These are phyloP conservation scores for Talpa occidentalis DNA, from an alignment of 2,113 vertebrate species.

Conservation along the genomic window DNA sequence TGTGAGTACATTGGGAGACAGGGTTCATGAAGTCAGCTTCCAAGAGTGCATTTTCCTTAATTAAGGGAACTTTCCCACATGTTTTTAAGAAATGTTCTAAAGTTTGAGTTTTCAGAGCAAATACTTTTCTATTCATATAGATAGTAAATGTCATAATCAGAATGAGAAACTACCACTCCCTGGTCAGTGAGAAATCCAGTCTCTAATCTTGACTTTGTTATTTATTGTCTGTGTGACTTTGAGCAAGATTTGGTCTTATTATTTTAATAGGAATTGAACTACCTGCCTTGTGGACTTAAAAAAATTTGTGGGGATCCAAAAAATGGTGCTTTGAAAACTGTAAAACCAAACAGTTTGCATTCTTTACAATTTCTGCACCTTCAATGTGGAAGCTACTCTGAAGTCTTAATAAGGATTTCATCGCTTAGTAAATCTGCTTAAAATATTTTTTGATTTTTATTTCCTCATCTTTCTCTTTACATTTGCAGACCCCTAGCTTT, in stretches of 20 bases:
- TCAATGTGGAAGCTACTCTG: neutral
- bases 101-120: slow-evolving; percentile 18
- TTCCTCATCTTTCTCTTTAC: slow-evolving; percentile 4
- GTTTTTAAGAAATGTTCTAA: neutral
- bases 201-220: slow-evolving; percentile 13
- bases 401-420: neutral
- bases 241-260: neutral
- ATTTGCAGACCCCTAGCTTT: neutral
- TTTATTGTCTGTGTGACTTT: neutral
- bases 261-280: slow-evolving; percentile 6
- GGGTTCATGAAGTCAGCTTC: neutral
- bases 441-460: neutral
- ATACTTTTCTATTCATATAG: neutral
- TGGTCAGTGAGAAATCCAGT: neutral
- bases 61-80: neutral
- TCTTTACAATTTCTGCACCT: neutral
- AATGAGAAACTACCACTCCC: neutral
- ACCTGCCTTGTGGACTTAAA: neutral
- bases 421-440: neutral
- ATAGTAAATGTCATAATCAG: neutral
- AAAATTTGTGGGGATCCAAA: neutral
- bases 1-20: neutral
- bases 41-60: neutral
- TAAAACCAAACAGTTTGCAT: neutral
- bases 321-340: neutral